These are phyloP conservation scores for human (Homo sapiens) DNA, from an alignment of 2,113 vertebrate genomes.

Conservation along the genomic window DNA sequence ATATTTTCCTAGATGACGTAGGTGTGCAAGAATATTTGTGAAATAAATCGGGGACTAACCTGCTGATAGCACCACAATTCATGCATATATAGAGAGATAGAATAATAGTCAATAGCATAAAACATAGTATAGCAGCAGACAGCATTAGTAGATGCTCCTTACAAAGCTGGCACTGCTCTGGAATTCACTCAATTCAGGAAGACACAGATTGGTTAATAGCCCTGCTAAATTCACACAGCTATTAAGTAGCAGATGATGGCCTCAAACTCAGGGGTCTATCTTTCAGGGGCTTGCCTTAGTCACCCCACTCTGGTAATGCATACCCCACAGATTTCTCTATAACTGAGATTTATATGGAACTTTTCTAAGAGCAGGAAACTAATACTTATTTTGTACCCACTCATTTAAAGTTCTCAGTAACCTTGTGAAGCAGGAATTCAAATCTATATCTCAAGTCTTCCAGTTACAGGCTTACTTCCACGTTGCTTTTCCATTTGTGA, in stretches of 20 bases:
- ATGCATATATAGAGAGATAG: not conserved
- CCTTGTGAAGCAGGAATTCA: not conserved
- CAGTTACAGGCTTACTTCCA: not conserved
- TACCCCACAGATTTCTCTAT: fast-evolving
- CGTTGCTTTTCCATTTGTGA: not conserved
- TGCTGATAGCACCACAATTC: not conserved
- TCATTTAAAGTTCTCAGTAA: not conserved
- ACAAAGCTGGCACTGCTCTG: not conserved
- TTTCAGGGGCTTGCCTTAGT: not conserved
- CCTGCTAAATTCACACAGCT: not conserved
- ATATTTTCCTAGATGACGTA: not conserved
- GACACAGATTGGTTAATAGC: not conserved
- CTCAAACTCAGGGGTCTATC: not conserved
- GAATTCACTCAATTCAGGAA: not conserved
- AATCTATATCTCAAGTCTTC: not conserved
- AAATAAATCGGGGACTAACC: not conserved
- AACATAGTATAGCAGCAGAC: not conserved
- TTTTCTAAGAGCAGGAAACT: not conserved
- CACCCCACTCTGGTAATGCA: not conserved
- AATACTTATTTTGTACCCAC: not conserved
- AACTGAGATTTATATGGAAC: not conserved
- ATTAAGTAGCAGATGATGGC: not conserved
- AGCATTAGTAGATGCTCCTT: not conserved
- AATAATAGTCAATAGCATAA: not conserved
- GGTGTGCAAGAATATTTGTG: not conserved